Evolutionary conservation across 2,888 invertebrate genomes (phyloP).

Genomic region (Fragum whitleyi): DNA sequence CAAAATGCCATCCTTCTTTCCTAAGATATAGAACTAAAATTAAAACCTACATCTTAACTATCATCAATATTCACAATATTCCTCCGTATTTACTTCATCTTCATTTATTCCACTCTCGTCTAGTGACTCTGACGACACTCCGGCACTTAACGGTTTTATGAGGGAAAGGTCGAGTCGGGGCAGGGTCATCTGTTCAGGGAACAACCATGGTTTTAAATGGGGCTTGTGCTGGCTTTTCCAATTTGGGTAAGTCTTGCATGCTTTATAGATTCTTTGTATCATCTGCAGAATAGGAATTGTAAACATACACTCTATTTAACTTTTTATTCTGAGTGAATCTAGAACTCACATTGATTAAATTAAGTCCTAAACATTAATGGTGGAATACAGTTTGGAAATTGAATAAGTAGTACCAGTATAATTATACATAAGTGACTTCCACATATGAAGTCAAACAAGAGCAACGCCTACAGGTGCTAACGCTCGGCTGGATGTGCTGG

Average conservation of each 20-base stretch:
- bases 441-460: too few species aligned
- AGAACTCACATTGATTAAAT: too few species aligned
- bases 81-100: slow-evolving; percentile 73
- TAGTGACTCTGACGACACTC: slow-evolving; percentile 73
- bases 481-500: too few species aligned
- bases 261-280: slow-evolving; percentile 92
- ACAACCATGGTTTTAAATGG: slow-evolving; percentile 93
- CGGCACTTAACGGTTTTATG: slow-evolving; percentile 71
- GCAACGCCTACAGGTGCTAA: too few species aligned
- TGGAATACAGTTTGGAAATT: too few species aligned
- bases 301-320: too few species aligned
- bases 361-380: too few species aligned
- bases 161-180: slow-evolving; percentile 90
- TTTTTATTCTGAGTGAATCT: too few species aligned
- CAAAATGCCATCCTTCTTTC: too few species aligned
- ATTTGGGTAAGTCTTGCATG: slow-evolving; percentile 91
- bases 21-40: not conserved
- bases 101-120: slow-evolving; percentile 75
- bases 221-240: slow-evolving; percentile 94
- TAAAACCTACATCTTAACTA: not conserved
- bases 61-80: slow-evolving; percentile 59
- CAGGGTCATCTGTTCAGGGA: slow-evolving; percentile 92
- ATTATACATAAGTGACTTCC: too few species aligned
- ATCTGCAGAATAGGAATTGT: slow-evolving; percentile 87
- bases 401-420: too few species aligned